Evolutionary conservation across 1,140 invertebrate genomes (phyloP).

Genomic region (Diachasma alloeum): DNA sequence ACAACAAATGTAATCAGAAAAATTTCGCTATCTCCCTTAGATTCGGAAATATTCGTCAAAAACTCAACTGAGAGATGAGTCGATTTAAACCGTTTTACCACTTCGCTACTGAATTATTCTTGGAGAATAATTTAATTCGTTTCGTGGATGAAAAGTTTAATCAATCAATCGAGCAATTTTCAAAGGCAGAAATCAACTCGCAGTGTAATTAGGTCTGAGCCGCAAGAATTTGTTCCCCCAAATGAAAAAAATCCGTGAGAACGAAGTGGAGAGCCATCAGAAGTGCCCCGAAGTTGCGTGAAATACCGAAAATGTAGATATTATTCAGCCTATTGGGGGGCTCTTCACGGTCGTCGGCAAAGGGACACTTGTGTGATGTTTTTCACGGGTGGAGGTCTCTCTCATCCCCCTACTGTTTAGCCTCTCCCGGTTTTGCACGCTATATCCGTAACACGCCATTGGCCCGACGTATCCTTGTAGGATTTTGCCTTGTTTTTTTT

Average conservation of each 20-base stretch:
- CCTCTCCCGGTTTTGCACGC: slow-evolving; percentile 12
- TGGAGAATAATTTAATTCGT: no score
- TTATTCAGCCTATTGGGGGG: not conserved
- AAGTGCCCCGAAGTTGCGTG: not conserved
- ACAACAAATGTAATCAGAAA: no score
- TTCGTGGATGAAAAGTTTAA: no score
- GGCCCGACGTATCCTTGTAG: slow-evolving; percentile 19
- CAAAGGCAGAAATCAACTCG: no score
- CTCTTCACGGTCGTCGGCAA: slow-evolving; percentile 1
- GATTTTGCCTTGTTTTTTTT: slow-evolving; percentile 7
- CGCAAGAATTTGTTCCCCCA: not conserved
- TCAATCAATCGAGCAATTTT: no score
- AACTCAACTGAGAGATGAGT: no score
- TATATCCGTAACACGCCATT: slow-evolving; percentile 34
- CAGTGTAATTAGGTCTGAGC: no score
- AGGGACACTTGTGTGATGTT: slow-evolving; percentile 18
- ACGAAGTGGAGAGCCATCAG: not conserved
- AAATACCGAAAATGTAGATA: slow-evolving; percentile 27
- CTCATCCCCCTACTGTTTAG: slow-evolving; percentile 10
- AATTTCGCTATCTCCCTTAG: no score
- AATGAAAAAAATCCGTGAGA: slow-evolving; percentile 21
- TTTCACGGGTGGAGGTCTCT: not conserved
- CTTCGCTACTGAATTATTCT: no score
- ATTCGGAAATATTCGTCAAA: no score
- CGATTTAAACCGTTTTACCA: no score